phyloP scores from a whole-genome alignment of 2,797 vertebrate genomes.

The Mus caroli region DNA sequence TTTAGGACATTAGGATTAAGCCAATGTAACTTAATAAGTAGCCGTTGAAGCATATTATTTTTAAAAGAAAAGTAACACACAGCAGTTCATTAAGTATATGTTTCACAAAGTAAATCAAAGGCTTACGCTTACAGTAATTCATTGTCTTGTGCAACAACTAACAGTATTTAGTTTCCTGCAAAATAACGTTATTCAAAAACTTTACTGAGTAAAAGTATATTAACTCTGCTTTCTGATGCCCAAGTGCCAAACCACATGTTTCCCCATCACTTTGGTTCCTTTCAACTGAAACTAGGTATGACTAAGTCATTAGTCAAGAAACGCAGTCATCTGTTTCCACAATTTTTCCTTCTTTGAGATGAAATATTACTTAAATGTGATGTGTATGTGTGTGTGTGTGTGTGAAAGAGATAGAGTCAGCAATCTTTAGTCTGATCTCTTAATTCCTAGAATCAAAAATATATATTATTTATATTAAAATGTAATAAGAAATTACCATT shows the following conservation, averaged over 20 bases:
- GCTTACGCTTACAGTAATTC: slow-evolving; percentile 41
- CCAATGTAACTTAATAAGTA: slow-evolving; percentile 59
- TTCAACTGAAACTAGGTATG: slow-evolving; percentile 80
- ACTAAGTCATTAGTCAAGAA: slow-evolving; percentile 84
- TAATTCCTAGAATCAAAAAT: slow-evolving; percentile 66
- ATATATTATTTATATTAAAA: slow-evolving; percentile 65
- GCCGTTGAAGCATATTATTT: slow-evolving; percentile 47
- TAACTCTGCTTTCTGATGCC: slow-evolving; percentile 72
- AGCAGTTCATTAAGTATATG: slow-evolving; percentile 47
- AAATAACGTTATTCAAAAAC: slow-evolving; percentile 73
- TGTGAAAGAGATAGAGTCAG: not conserved
- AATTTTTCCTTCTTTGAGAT: slow-evolving; percentile 74
- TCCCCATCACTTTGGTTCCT: slow-evolving; percentile 75
- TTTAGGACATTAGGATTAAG: slow-evolving; percentile 41
- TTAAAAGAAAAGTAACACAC: slow-evolving; percentile 49
- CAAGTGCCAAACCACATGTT: slow-evolving; percentile 79
- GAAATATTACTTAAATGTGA: slow-evolving; percentile 75
- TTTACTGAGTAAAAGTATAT: slow-evolving; percentile 68
- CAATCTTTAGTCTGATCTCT: slow-evolving; percentile 27
- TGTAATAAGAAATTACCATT: slow-evolving; percentile 68
- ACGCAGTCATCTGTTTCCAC: slow-evolving; percentile 81
- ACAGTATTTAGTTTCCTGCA: slow-evolving; percentile 59
- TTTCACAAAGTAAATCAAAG: slow-evolving; percentile 60
- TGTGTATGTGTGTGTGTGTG: not conserved
- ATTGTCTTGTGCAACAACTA: slow-evolving; percentile 64